phyloP scores from a whole-genome alignment of 2,113 vertebrate genomes.

The Syngnathoides biaculeatus region DNA sequence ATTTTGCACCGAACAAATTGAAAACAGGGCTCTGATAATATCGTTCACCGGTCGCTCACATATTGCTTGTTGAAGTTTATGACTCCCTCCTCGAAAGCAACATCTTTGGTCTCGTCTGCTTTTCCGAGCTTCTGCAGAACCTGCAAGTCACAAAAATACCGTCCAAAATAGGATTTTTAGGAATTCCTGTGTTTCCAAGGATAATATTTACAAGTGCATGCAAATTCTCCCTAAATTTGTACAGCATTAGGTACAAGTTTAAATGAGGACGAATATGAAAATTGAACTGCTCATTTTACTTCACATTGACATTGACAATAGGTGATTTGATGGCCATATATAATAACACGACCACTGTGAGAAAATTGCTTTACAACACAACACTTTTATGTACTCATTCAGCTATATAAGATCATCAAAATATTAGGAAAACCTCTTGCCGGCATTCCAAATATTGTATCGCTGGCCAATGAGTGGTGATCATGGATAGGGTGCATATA shows the following conservation, averaged over 20 bases:
- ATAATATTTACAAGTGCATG: background rate
- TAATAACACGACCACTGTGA: background rate
- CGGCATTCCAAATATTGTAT: background rate
- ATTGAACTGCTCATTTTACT: too few species aligned
- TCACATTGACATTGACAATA: too few species aligned
- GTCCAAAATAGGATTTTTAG: background rate
- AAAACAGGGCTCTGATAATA: background rate
- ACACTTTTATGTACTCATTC: background rate
- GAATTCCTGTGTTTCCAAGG: background rate
- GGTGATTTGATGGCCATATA: background rate
- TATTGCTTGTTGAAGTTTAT: conserved; percentile 98
- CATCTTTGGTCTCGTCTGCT: conserved; percentile 96
- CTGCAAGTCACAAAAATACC: conserved; percentile 60
- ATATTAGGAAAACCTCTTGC: background rate
- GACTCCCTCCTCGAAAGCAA: conserved; percentile 93
- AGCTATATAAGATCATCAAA: background rate
- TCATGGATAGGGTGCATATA: conserved; percentile 1
- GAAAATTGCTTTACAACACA: background rate
- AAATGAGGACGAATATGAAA: too few species aligned
- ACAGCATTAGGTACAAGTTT: background rate
- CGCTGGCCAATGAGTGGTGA: background rate
- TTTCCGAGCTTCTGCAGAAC: conserved; percentile 98
- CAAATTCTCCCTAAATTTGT: background rate
- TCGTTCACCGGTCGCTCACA: conserved; percentile 62
- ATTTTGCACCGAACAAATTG: background rate